A percentile compares a stretch with the other conserved stretches of the same genome.
These are phyloP conservation scores for Sarcoramphus papa DNA, from an alignment of 2,797 vertebrate species.

Conservation along the genomic window DNA sequence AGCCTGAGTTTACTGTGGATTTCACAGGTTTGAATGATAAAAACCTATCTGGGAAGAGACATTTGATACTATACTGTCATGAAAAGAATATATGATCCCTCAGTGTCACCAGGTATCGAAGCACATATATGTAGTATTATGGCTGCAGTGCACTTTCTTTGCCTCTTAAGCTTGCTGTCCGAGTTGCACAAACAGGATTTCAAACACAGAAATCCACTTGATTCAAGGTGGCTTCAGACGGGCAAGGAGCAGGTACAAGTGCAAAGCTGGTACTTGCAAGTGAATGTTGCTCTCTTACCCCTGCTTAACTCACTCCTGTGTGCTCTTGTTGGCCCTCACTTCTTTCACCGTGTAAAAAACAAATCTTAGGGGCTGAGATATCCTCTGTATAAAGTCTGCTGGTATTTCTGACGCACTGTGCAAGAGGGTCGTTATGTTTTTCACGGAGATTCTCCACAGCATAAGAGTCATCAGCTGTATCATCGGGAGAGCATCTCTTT, in stretches of 20 bases:
- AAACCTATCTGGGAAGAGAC: neutral
- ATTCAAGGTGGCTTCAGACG: fast-evolving
- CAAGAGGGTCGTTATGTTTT: neutral
- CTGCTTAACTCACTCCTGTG: fast-evolving
- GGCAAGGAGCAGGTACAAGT: neutral
- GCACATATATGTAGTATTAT: fast-evolving
- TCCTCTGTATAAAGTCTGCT: fast-evolving
- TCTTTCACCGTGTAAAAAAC: fast-evolving
- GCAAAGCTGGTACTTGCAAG: neutral
- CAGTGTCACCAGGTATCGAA: neutral
- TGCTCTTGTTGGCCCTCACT: fast-evolving
- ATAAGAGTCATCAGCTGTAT: neutral
- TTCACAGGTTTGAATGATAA: neutral
- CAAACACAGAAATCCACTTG: neutral
- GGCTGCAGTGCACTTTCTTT: neutral
- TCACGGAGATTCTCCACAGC: neutral
- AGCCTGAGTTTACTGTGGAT: neutral
- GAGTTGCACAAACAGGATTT: neutral
- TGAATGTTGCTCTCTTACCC: neutral
- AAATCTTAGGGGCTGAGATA: fast-evolving
- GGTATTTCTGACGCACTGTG: neutral
- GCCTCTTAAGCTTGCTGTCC: neutral
- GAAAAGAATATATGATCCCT: fast-evolving
- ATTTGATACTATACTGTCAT: neutral
- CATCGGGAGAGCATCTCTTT: neutral